A percentile compares a stretch with the other conserved stretches of the same genome.
These are phyloP conservation scores for Loripinus fragilis DNA, from an alignment of 2,888 invertebrate species.

Conservation along the genomic window DNA sequence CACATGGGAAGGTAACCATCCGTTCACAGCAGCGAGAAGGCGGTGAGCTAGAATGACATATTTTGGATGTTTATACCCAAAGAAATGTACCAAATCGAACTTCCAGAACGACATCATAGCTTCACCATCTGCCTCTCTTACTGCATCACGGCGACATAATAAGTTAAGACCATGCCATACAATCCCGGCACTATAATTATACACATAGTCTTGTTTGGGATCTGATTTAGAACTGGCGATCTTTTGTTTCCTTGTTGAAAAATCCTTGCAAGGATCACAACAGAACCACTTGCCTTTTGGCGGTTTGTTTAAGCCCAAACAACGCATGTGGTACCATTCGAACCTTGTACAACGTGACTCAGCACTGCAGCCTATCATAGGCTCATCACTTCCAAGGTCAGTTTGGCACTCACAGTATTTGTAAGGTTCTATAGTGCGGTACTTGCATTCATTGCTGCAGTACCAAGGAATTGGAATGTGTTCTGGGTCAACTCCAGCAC, in stretches of 20 bases:
- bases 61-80: conserved; percentile 49
- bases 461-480: conserved; percentile 24
- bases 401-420: conserved; percentile 40
- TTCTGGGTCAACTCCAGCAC: conserved; percentile 29
- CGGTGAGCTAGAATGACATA: conserved; percentile 55
- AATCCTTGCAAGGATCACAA: conserved; percentile 31
- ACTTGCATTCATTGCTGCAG: conserved; percentile 32
- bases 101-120: conserved; percentile 59
- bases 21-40: conserved; percentile 35
- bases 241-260: not conserved
- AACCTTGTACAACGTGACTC: conserved; percentile 33
- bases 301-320: conserved; percentile 39
- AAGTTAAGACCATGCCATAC: conserved; percentile 60
- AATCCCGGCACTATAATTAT: conserved; percentile 39
- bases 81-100: conserved; percentile 41
- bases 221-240: not conserved
- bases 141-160: conserved; percentile 56
- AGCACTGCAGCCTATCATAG: conserved; percentile 52
- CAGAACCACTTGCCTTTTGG: conserved; percentile 50
- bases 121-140: conserved; percentile 61
- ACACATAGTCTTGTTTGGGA: conserved; percentile 11
- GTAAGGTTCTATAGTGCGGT: conserved; percentile 21
- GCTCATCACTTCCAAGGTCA: conserved; percentile 40
- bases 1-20: conserved; percentile 48
- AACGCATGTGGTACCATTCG: conserved; percentile 53